Evolutionary conservation across 1,140 invertebrate genomes (phyloP), one percentile per base, ranked within the genome.

Genomic region (Philaenus spumarius): DNA sequence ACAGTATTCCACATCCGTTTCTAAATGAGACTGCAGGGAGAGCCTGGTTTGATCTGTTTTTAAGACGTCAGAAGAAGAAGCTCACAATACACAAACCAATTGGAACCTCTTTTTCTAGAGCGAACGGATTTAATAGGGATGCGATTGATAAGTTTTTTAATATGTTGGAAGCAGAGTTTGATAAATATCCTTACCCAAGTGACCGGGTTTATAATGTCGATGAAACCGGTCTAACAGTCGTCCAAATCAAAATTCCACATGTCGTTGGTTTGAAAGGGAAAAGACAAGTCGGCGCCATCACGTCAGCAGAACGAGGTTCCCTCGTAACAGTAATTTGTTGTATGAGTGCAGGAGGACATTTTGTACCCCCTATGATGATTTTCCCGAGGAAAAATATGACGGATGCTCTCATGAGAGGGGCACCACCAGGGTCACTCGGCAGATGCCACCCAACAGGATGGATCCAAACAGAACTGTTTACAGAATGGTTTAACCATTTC

Each of bases 321-420:
- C 47, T 70, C 9, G 59, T 67, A 11, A 71, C 68, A 11, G 24
- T 67, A 30, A 46, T 57, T 34, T 45, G 45, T 20, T 50, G 24
- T 26, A 72, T 72, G 70, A 73, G 65, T 58, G 68, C 67, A 9
- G 60, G 51, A 22, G 69, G 70, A 11, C 50, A 58, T 46, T 73
- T 69, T 67, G 50, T 72, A 9, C 68, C 68, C 39, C 67, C 69
- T 26, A 62, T 70, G 64, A 55, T 72, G 12, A 71, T 72, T 54
- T 71, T 69, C 62, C 68, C 69, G 1, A 55, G 67, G 34, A 64
- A n/a, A n/a, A n/a, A n/a, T n/a, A n/a, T 64, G 58, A 66, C 57
- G 34, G 59, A 66, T 24, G 43, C 59, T 37, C 55, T 72, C 48
- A 67, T 69, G 67, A 68, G 63, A 64, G 67, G 66, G 34, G 67